Evolutionary conservation across 1,140 invertebrate species (phyloP).

Genomic region (Battus philenor): DNA sequence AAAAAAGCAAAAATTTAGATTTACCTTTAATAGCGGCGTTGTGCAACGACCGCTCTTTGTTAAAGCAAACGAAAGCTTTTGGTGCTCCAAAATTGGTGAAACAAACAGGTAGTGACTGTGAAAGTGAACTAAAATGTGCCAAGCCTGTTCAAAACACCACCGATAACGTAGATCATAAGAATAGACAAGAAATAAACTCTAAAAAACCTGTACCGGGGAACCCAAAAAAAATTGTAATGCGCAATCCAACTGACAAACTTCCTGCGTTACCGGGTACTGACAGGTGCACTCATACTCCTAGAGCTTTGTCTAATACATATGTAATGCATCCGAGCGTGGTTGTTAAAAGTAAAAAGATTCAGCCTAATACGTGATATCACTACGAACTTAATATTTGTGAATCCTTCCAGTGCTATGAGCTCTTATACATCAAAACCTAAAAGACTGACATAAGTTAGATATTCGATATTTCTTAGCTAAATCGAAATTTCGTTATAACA

Average conservation of each 20-base stretch:
- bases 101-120: slow-evolving; percentile 60
- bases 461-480: slow-evolving; percentile 4
- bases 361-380: slow-evolving; percentile 58
- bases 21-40: slow-evolving; percentile 91
- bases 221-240: slow-evolving; percentile 58
- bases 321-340: slow-evolving; percentile 64
- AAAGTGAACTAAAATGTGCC: slow-evolving; percentile 59
- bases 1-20: slow-evolving; percentile 91
- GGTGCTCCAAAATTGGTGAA: slow-evolving; percentile 82
- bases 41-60: slow-evolving; percentile 90
- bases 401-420: slow-evolving; percentile 69
- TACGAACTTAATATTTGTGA: slow-evolving; percentile 41
- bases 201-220: slow-evolving; percentile 41
- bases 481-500: slow-evolving; percentile 10
- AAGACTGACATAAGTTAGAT: slow-evolving; percentile 54
- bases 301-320: slow-evolving; percentile 69
- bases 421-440: slow-evolving; percentile 35
- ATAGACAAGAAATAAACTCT: slow-evolving; percentile 53
- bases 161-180: slow-evolving; percentile 64
- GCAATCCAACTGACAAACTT: slow-evolving; percentile 67
- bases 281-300: slow-evolving; percentile 57
- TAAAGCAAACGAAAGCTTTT: slow-evolving; percentile 91
- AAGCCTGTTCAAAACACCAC: slow-evolving; percentile 60
- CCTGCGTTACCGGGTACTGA: slow-evolving; percentile 60
- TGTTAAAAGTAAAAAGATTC: slow-evolving; percentile 58